Evolutionary conservation across 2,888 invertebrate genomes (phyloP).

Genomic region (Noctua pronuba): DNA sequence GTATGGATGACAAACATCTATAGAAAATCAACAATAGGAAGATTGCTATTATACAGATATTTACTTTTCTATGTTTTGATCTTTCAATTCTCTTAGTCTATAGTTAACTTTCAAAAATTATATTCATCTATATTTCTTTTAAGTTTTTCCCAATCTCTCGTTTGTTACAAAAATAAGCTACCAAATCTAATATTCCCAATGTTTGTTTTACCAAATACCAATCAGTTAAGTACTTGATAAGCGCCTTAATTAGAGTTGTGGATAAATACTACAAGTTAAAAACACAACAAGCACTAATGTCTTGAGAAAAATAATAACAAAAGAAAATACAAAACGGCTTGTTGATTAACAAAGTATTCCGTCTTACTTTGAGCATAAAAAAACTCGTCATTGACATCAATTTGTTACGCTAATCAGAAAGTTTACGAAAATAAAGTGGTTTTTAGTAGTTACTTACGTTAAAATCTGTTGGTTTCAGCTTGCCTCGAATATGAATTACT

Average conservation of each 20-base stretch:
- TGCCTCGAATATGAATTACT: constrained; percentile 58
- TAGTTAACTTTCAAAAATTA: background rate
- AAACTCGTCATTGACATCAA: constrained; percentile 56
- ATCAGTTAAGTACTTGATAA: background rate
- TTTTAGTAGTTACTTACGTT: constrained; percentile 41
- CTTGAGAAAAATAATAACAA: background rate
- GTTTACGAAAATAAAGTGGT: constrained; percentile 5
- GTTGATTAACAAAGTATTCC: constrained; percentile 22
- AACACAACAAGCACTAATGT: background rate
- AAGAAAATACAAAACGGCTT: background rate
- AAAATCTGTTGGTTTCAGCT: constrained; percentile 1
- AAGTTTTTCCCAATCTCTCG: background rate
- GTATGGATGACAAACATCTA: background rate
- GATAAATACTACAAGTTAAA: constrained; percentile 4
- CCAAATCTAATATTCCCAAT: background rate
- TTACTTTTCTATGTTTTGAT: background rate
- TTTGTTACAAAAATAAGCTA: background rate
- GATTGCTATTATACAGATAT: background rate
- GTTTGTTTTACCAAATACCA: background rate
- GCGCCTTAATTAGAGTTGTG: background rate
- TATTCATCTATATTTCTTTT: background rate
- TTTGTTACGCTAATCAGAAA: constrained; percentile 15
- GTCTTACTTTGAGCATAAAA: constrained; percentile 35
- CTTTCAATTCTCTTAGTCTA: background rate
- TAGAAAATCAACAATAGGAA: background rate